Conservation (phyloP, 2,797 vertebrate species). For the Crenichthys baileyi region DNA sequence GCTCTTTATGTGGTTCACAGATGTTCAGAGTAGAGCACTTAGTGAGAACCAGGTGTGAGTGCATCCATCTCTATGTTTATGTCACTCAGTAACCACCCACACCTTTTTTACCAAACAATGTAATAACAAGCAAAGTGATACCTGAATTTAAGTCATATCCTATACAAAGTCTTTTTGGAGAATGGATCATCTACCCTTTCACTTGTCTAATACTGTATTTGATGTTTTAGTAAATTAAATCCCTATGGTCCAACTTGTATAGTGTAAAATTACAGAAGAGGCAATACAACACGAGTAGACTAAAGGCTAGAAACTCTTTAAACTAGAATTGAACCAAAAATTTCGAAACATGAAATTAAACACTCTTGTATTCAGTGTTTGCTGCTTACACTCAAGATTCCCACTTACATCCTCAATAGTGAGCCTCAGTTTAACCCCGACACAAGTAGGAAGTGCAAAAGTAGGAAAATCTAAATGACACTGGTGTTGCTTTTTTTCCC, state of each 20-base stretch:
- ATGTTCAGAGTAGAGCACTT: slow-evolving; percentile 42
- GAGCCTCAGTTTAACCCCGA: neutral
- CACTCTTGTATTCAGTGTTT: slow-evolving; percentile 13
- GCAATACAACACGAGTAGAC: slow-evolving; percentile 33
- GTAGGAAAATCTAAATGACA: slow-evolving; percentile 14
- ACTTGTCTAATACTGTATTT: neutral
- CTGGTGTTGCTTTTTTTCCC: neutral
- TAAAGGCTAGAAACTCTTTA: slow-evolving; percentile 31
- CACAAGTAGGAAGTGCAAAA: slow-evolving; percentile 8
- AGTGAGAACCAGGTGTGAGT: slow-evolving; percentile 42
- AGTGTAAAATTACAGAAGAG: slow-evolving; percentile 19
- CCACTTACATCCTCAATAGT: rapidly evolving
- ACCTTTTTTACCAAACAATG: neutral
- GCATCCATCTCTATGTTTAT: slow-evolving; percentile 22
- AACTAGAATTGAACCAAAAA: slow-evolving; percentile 43
- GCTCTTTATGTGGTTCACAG: slow-evolving; percentile 40
- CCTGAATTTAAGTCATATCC: slow-evolving; percentile 5
- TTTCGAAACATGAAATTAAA: slow-evolving; percentile 43
- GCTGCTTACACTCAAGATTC: neutral
- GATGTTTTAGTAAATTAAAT: slow-evolving; percentile 28
- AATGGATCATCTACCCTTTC: neutral
- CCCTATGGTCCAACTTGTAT: slow-evolving; percentile 5
- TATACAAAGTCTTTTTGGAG: neutral
- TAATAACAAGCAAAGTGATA: neutral
- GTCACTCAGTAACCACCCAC: slow-evolving; percentile 75